A percentile compares a stretch with the other conserved stretches of the same genome.
Conservation (phyloP, 2,888 invertebrate genomes). For the Drosophila tripunctata region DNA sequence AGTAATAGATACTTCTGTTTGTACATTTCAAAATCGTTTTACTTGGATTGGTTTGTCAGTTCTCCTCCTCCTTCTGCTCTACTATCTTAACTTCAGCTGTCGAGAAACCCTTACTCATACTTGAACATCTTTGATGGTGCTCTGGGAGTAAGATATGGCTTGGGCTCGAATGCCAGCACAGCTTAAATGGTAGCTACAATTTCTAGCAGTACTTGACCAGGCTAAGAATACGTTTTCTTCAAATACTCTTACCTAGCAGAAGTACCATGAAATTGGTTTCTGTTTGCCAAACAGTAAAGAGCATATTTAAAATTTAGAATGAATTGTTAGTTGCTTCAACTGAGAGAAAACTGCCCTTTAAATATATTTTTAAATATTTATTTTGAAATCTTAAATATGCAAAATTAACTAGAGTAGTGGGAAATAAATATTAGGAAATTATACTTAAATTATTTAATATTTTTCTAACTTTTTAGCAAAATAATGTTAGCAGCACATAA, state of each 20-base stretch:
- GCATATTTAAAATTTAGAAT: too few relatives aligned
- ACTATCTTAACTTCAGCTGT: not conserved
- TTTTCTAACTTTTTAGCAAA: too few relatives aligned
- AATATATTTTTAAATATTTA: too few relatives aligned
- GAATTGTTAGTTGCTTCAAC: too few relatives aligned
- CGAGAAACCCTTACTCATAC: constrained; percentile 21
- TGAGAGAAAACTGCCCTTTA: too few relatives aligned
- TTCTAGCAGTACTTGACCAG: constrained; percentile 15
- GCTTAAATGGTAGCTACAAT: constrained; percentile 45
- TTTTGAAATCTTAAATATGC: too few relatives aligned
- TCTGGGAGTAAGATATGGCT: constrained; percentile 16
- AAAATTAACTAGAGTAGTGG: too few relatives aligned
- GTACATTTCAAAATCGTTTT: constrained; percentile 31
- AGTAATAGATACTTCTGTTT: constrained; percentile 44
- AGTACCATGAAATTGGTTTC: too few relatives aligned
- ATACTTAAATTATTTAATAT: too few relatives aligned
- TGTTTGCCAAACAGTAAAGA: too few relatives aligned
- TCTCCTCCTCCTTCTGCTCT: not conserved
- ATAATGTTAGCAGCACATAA: too few relatives aligned
- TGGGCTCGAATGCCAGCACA: constrained; percentile 32
- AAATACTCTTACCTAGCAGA: constrained; percentile 41
- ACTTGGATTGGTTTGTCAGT: constrained; percentile 12
- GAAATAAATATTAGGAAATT: too few relatives aligned
- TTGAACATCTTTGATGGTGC: constrained; percentile 2
- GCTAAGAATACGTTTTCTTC: constrained; percentile 3